Conservation (phyloP, 1,140 invertebrate species). For the Oreohelix idahoensis region DNA sequence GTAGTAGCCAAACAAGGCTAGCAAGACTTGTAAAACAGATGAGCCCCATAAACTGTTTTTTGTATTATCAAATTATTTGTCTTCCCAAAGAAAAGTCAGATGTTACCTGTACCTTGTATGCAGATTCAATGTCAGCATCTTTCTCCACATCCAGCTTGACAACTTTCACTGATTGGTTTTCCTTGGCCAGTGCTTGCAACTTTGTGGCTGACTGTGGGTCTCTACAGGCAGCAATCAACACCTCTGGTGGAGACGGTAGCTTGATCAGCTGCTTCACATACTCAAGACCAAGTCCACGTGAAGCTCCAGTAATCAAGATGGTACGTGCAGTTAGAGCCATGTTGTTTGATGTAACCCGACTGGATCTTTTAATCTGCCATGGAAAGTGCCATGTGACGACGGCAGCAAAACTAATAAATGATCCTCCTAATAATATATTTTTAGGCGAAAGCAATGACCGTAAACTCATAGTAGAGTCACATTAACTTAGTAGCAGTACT, state of each 20-base stretch:
- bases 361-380: neutral
- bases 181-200: slow-evolving; percentile 70
- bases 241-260: slow-evolving; percentile 51
- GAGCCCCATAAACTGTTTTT: too few species aligned
- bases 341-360: neutral
- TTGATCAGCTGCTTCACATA: slow-evolving; percentile 81
- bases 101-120: slow-evolving; percentile 10
- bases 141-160: slow-evolving; percentile 44
- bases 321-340: slow-evolving; percentile 22
- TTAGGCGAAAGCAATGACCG: neutral
- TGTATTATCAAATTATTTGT: neutral
- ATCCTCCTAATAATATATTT: neutral
- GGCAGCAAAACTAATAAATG: neutral
- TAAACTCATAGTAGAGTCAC: neutral
- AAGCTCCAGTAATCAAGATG: slow-evolving; percentile 88
- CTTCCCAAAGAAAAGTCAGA: neutral
- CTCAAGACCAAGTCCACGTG: slow-evolving; percentile 89
- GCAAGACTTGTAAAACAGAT: too few species aligned
- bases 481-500: neutral
- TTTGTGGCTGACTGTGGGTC: slow-evolving; percentile 77
- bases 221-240: slow-evolving; percentile 83
- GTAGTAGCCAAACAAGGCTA: too few species aligned
- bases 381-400: neutral
- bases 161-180: neutral
- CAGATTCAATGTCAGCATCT: slow-evolving; percentile 32